Evolutionary conservation across 2,888 invertebrate species (phyloP).

Genomic region (Rhagophthalmus giganteus): DNA sequence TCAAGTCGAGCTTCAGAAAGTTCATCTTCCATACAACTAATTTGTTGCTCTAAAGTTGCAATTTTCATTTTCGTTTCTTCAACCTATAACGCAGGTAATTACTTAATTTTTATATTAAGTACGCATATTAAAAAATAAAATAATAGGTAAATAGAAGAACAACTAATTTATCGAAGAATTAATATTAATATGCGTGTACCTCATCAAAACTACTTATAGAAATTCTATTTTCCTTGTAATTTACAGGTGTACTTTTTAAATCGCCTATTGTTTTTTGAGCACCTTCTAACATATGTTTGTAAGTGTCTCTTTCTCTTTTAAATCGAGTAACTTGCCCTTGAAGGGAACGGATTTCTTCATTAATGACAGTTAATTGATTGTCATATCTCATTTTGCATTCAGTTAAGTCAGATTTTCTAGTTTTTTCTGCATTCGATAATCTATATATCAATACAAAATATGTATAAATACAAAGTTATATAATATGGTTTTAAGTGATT

Average conservation of each 20-base stretch:
- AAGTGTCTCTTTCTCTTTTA: slow-evolving; percentile 85
- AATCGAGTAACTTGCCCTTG: slow-evolving; percentile 80
- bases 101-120: too few relatives aligned
- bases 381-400: slow-evolving; percentile 85
- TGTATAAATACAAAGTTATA: background rate
- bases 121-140: too few relatives aligned
- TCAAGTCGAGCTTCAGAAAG: slow-evolving; percentile 82
- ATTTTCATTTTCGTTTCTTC: slow-evolving; percentile 74
- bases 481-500: too few relatives aligned
- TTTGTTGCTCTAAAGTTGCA: slow-evolving; percentile 77
- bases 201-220: slow-evolving; percentile 76
- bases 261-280: slow-evolving; percentile 84
- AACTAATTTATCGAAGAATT: too few relatives aligned
- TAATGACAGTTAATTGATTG: slow-evolving; percentile 77
- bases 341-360: slow-evolving; percentile 79
- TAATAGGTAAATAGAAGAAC: too few relatives aligned
- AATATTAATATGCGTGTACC: slow-evolving; percentile 51
- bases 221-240: slow-evolving; percentile 59
- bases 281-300: slow-evolving; percentile 85
- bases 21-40: slow-evolving; percentile 85
- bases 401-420: slow-evolving; percentile 75
- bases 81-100: slow-evolving; percentile 50
- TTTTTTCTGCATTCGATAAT: slow-evolving; percentile 66
- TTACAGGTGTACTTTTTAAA: slow-evolving; percentile 63
- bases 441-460: slow-evolving; percentile 37